phyloP scores from a whole-genome alignment of 2,113 vertebrate genomes.

The Phylloscopus trochiloides region DNA sequence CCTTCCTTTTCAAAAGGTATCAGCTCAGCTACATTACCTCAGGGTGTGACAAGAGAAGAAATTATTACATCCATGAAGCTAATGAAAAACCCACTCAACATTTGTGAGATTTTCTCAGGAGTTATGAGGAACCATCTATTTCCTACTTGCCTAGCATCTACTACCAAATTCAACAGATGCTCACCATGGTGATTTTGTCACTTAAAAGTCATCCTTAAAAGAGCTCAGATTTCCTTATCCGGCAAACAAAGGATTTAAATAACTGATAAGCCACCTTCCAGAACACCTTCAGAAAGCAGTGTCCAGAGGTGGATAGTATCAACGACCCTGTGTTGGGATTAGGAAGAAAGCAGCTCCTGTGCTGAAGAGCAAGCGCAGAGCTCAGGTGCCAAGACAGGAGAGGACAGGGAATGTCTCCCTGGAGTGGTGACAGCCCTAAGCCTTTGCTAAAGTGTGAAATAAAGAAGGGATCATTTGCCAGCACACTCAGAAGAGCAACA shows the following conservation, averaged over 20 bases:
- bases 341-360: background rate
- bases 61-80: background rate
- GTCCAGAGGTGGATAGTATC: background rate
- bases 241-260: background rate
- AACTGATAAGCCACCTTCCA: background rate
- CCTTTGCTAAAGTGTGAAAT: rapidly evolving
- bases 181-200: background rate
- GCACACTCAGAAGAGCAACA: background rate
- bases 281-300: background rate
- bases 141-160: background rate
- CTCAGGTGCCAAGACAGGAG: background rate
- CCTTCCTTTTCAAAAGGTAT: background rate
- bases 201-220: background rate
- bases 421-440: background rate
- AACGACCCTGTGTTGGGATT: rapidly evolving
- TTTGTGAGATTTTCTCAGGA: background rate
- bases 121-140: background rate
- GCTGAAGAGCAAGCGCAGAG: background rate
- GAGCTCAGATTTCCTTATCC: background rate
- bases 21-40: background rate
- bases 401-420: rapidly evolving
- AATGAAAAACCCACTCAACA: background rate
- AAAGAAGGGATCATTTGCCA: background rate
- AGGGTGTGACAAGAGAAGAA: background rate
- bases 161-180: background rate